A percentile compares a stretch with the other conserved stretches of the same genome.
These are phyloP conservation scores for Serripes groenlandicus DNA, from an alignment of 2,888 invertebrate genomes.

Conservation along the genomic window DNA sequence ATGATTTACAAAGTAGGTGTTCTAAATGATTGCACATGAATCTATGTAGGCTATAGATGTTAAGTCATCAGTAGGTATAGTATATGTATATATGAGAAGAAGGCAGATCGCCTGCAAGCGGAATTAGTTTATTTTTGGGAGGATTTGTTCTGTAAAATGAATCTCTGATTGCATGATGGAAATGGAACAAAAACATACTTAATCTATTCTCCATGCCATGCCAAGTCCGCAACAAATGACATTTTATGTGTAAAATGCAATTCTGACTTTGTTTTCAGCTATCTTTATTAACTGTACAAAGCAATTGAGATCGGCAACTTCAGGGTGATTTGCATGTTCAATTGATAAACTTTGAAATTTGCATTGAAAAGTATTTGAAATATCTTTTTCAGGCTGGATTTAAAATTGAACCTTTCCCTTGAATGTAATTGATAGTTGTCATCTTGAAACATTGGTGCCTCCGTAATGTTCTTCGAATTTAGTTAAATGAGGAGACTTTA, in stretches of 20 bases:
- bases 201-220: conserved; percentile 34
- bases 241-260: conserved; percentile 41
- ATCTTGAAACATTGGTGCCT: conserved; percentile 42
- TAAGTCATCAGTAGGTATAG: too few species aligned
- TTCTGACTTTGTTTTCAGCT: conserved; percentile 50
- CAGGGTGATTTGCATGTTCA: conserved; percentile 60
- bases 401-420: conserved; percentile 57
- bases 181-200: conserved; percentile 18
- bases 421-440: conserved; percentile 64
- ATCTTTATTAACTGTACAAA: conserved; percentile 46
- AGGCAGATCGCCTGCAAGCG: conserved; percentile 4
- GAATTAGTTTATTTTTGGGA: conserved; percentile 6
- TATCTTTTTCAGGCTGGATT: conserved; percentile 34
- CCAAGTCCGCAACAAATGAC: conserved; percentile 26
- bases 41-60: too few species aligned
- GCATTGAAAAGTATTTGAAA: conserved; percentile 65
- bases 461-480: conserved; percentile 39
- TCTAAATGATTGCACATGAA: too few species aligned
- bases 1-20: too few species aligned
- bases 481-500: conserved; percentile 44
- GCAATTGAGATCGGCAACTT: conserved; percentile 27
- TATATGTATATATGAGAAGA: too few species aligned
- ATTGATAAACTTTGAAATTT: conserved; percentile 65
- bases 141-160: conserved; percentile 3
- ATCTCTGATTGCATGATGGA: conserved; percentile 20